Conservation (phyloP, 35 echinoderm and acorn worm genomes). For the Holothuria glaberrima region DNA sequence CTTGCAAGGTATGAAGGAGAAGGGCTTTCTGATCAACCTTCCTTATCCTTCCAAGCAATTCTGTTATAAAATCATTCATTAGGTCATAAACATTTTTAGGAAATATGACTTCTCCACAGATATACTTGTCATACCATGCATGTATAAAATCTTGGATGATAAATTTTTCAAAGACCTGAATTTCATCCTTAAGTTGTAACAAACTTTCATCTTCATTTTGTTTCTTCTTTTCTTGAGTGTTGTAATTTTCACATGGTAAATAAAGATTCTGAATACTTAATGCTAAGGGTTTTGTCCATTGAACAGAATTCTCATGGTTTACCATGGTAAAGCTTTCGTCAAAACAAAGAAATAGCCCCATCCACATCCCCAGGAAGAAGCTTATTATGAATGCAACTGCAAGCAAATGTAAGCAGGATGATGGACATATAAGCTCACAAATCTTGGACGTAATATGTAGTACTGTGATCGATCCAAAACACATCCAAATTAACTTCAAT, state of each 20-base stretch:
- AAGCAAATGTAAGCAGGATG: not conserved
- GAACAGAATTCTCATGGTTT: not conserved
- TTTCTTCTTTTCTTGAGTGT: not conserved
- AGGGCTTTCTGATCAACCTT: not conserved
- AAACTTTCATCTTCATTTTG: not conserved
- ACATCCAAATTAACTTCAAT: conserved; percentile 10
- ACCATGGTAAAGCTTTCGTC: not conserved
- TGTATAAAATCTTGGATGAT: conserved; percentile 48
- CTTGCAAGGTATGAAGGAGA: not conserved
- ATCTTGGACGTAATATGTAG: not conserved
- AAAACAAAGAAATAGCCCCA: not conserved
- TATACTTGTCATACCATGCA: conserved; percentile 24
- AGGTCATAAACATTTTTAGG: not conserved
- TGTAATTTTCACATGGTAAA: not conserved
- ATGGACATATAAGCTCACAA: not conserved
- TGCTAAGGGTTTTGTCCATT: conserved; percentile 22
- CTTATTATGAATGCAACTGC: conserved; percentile 4
- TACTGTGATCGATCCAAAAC: not conserved
- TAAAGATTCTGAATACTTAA: conserved; percentile 13
- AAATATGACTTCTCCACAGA: not conserved
- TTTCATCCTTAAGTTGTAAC: conserved; percentile 17
- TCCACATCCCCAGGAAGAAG: not conserved
- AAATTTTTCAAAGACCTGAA: not conserved
- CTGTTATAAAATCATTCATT: not conserved
- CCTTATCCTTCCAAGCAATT: conserved; percentile 6